These are phyloP conservation scores for Peromyscus maniculatus DNA, from an alignment of 2,113 vertebrate species.

Conservation along the genomic window DNA sequence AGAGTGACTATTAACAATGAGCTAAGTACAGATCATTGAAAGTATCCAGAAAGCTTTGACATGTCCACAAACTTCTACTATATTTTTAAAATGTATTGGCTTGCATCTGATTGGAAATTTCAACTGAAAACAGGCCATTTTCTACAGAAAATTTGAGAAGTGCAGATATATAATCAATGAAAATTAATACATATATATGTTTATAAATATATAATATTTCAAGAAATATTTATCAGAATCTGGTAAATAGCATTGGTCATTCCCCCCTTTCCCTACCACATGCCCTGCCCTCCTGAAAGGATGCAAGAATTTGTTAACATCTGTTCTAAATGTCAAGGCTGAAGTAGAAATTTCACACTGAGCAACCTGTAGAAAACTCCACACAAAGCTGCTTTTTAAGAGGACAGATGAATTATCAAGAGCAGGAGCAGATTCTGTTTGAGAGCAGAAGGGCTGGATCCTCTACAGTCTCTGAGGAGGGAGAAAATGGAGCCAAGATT, in stretches of 20 bases:
- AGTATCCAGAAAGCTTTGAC: background rate
- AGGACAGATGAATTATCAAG: background rate
- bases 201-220: background rate
- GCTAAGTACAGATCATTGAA: background rate
- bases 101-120: background rate
- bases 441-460: background rate
- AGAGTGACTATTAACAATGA: background rate
- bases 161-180: background rate
- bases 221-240: background rate
- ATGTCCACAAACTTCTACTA: background rate
- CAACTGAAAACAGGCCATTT: background rate
- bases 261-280: background rate
- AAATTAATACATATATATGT: background rate
- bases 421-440: background rate
- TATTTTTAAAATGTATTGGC: background rate
- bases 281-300: background rate
- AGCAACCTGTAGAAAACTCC: background rate
- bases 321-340: background rate
- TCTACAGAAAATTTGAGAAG: background rate
- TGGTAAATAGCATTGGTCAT: background rate
- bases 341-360: slow-evolving; percentile 18
- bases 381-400: background rate
- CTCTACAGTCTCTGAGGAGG: background rate
- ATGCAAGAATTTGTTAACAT: background rate
- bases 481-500: background rate